Base-by-base conservation (phyloP, 2,113 vertebrate genomes). In the Indicator maculatus region DNA sequence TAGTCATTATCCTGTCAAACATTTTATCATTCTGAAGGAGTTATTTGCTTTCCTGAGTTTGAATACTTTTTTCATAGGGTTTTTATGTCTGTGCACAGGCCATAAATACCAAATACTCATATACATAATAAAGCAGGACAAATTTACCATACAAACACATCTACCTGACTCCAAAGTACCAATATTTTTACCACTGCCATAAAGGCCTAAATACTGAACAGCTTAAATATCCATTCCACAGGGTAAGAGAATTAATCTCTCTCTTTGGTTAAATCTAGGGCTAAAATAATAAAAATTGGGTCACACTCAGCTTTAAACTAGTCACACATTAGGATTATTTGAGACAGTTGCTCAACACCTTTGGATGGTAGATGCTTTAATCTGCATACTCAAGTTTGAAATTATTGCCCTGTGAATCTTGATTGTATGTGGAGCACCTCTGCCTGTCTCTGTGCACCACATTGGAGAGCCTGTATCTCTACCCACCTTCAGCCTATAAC, bases 91-190 rank as follows among this genome's bases (percentile, higher is more conserved):
- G 5, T 53, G 28, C 4, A n/a, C 19, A 53, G 52, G 71, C 39
- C 50, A 72, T 19, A 96, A 92, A 78, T 38, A 86, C 31, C 13
- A 75, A 84, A 92, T 90, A 87, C 84, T 94, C 93, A 60, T 58
- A 70, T 86, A 36, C 6, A 50, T 69, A 92, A 84, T 86, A 78
- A 78, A 81, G 19, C 38, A 21, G 52, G 88, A 92, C 44, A 84
- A 75, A 86, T 95, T 90, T 59, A 44, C 61, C 31, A 21, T 64
- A 75, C 5, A 55, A 83, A 88, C 31, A 11, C 11, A 83, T 4
- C 30, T 64, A 81, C 70, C 69, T 77, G 53, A 38, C 26, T 83
- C 44, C 33, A 71, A 53, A 86, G 17, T 21, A 60, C 76, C 86
- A 88, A 1, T 27, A 56, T 58, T 72, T 83, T 74, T 79, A 53